Evolutionary conservation across 35 echinoderm and acorn worm genomes (phyloP).

Genomic region (Acanthaster planci): DNA sequence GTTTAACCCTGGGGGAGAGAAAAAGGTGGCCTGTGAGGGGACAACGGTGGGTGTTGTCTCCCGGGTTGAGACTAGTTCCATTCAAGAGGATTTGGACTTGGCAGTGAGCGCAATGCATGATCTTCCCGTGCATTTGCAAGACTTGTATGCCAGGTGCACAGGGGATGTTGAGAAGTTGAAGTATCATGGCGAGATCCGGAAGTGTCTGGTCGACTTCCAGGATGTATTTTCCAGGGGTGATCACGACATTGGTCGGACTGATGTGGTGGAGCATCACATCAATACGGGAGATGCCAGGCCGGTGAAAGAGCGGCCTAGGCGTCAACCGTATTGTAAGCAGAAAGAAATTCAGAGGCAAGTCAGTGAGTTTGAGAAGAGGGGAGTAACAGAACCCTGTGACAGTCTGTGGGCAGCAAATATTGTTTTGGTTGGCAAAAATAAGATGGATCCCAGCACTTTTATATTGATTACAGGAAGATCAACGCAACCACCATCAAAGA

Average conservation of each 20-base stretch:
- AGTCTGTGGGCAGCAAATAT: conserved; percentile 50
- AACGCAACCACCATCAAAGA: conserved; percentile 62
- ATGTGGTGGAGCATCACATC: conserved; percentile 1
- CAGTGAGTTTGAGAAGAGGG: neutral
- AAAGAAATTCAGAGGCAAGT: conserved; percentile 1
- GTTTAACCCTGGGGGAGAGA: too few relatives aligned
- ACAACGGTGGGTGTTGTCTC: too few relatives aligned
- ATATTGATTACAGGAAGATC: conserved; percentile 44
- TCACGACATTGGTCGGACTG: neutral
- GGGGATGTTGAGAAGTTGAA: too few relatives aligned
- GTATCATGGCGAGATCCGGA: neutral
- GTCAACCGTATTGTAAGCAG: neutral
- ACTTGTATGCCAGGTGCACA: too few relatives aligned
- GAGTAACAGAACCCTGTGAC: neutral
- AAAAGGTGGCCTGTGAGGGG: too few relatives aligned
- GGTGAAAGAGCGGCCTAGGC: neutral
- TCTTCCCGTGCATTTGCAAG: too few relatives aligned
- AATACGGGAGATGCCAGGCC: conserved; percentile 4
- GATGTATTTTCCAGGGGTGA: too few relatives aligned
- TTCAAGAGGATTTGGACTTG: too few relatives aligned
- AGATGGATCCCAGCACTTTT: conserved; percentile 39
- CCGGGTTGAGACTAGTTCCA: too few relatives aligned
- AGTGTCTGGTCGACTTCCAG: too few relatives aligned
- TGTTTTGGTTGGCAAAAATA: conserved; percentile 44
- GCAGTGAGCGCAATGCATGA: too few relatives aligned